Percentiles rank a stretch among this genome's conserved stretches.
Conservation (phyloP, 2,113 vertebrate genomes). For the Pachycephala philippinensis region DNA sequence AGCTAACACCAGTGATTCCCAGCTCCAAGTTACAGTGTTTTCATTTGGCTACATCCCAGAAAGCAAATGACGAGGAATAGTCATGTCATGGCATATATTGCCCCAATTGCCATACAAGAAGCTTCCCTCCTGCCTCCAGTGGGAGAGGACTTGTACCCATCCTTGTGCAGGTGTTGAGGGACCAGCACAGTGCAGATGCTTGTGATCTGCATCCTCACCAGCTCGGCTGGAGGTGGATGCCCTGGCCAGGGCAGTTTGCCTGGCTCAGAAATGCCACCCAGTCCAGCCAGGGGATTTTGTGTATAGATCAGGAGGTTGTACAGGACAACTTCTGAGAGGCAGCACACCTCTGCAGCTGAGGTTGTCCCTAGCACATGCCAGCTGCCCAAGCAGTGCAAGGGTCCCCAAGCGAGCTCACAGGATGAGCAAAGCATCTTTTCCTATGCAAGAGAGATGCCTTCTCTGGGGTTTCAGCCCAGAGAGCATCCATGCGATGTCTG, state of each 20-base stretch:
- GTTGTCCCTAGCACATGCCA: not conserved
- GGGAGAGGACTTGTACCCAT: not conserved
- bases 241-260: not conserved
- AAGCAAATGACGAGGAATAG: not conserved
- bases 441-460: not conserved
- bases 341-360: not conserved
- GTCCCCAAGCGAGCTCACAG: not conserved
- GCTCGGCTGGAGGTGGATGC: not conserved
- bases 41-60: not conserved
- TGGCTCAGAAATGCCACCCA: not conserved
- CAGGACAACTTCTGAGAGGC: not conserved
- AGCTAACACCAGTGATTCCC: not conserved
- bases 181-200: not conserved
- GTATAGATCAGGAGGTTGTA: not conserved
- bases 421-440: not conserved
- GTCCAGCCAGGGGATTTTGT: not conserved
- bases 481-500: accelerated
- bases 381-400: not conserved
- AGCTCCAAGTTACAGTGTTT: not conserved
- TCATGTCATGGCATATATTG: not conserved
- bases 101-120: accelerated
- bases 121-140: not conserved
- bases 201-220: not conserved
- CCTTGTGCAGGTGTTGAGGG: not conserved
- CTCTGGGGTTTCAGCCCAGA: not conserved